These are phyloP conservation scores for Ypsolopha scabrella DNA, from an alignment of 2,888 invertebrate genomes.

Conservation along the genomic window DNA sequence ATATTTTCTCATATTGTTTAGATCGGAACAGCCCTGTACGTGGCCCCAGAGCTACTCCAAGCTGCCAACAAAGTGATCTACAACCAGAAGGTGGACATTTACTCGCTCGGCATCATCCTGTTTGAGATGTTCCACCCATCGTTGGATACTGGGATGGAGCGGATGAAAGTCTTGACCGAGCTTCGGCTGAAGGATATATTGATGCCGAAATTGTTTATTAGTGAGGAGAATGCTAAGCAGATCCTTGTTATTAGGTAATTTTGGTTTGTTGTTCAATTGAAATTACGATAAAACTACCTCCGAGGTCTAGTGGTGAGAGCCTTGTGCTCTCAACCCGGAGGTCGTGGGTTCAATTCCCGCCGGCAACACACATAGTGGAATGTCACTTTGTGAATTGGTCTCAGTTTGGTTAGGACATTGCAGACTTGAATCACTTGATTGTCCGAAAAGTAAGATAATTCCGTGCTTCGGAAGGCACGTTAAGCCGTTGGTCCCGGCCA, in stretches of 20 bases:
- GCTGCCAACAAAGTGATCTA: slow-evolving; percentile 79
- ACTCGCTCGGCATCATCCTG: slow-evolving; percentile 90
- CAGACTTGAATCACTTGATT: too few species aligned
- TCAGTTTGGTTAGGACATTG: too few species aligned
- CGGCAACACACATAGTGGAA: too few species aligned
- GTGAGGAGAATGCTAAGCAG: slow-evolving; percentile 67
- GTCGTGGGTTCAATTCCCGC: too few species aligned
- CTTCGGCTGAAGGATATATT: slow-evolving; percentile 77
- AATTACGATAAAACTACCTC: too few species aligned
- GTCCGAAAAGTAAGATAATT: too few species aligned
- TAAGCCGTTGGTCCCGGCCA: too few species aligned
- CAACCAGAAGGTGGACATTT: slow-evolving; percentile 92
- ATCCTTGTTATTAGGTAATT: slow-evolving; percentile 73
- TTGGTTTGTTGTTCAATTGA: too few species aligned
- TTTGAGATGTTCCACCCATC: slow-evolving; percentile 96
- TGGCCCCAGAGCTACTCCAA: slow-evolving; percentile 90
- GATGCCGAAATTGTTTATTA: slow-evolving; percentile 78
- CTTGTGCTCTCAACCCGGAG: too few species aligned
- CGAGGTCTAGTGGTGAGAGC: too few species aligned
- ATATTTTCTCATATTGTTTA: slow-evolving; percentile 25
- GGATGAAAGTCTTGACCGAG: slow-evolving; percentile 80
- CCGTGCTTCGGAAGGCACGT: too few species aligned
- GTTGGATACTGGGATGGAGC: slow-evolving; percentile 89
- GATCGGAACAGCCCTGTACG: slow-evolving; percentile 95
- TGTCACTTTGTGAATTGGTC: too few species aligned